Conservation (phyloP, 2,888 invertebrate species). For the Melitaea athalia region DNA sequence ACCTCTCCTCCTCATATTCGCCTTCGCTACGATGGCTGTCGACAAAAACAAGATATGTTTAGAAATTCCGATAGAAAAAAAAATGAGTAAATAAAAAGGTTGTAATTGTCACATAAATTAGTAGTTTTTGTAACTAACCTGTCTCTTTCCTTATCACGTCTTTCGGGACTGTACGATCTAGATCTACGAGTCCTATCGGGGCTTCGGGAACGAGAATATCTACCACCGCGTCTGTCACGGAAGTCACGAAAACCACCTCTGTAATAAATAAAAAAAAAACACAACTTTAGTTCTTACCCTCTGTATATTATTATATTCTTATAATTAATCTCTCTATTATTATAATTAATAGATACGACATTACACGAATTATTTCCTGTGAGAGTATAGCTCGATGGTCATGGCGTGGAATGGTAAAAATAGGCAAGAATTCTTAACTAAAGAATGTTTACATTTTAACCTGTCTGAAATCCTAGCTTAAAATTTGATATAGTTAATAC, state of each 20-base stretch:
- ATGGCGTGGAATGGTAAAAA: too few relatives aligned
- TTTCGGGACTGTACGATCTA: conserved; percentile 75
- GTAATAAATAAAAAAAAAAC: conserved; percentile 13
- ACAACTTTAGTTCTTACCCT: too few relatives aligned
- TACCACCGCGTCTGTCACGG: conserved; percentile 84
- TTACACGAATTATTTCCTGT: too few relatives aligned
- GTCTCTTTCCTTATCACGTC: conserved; percentile 77
- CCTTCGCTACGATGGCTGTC: conserved; percentile 78
- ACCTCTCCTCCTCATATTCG: conserved; percentile 79
- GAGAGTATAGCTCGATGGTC: too few relatives aligned
- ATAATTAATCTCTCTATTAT: too few relatives aligned
- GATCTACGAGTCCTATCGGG: conserved; percentile 75
- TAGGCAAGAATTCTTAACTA: background rate
- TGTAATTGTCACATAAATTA: background rate
- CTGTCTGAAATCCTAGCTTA: background rate
- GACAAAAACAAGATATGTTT: conserved; percentile 57
- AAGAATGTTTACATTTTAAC: background rate
- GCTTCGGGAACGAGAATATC: conserved; percentile 83
- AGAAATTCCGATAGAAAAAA: background rate
- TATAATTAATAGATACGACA: too few relatives aligned
- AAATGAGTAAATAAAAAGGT: background rate
- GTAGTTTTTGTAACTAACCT: conserved; percentile 52
- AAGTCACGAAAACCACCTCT: conserved; percentile 85
- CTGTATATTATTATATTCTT: too few relatives aligned
- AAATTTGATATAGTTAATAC: conserved; percentile 43